Percentiles rank a stretch among this genome's conserved stretches.
Conservation (phyloP, 2,797 vertebrate species). For the Alauda arvensis region DNA sequence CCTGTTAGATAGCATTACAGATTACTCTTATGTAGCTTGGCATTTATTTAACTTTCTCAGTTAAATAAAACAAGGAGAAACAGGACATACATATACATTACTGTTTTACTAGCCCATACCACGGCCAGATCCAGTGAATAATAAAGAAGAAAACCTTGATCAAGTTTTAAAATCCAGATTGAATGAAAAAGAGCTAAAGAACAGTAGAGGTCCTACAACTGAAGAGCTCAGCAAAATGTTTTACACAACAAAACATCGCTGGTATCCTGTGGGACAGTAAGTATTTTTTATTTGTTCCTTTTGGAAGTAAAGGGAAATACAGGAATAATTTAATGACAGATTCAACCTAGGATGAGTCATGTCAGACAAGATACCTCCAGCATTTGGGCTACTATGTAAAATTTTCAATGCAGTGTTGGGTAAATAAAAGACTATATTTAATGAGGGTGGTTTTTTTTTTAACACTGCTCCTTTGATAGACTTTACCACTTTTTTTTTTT, state of each 20-base stretch:
- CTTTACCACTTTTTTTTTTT: not conserved
- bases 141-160: slow-evolving; percentile 83
- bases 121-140: slow-evolving; percentile 76
- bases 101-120: slow-evolving; percentile 80
- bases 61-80: not conserved
- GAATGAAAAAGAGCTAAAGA: slow-evolving; percentile 65
- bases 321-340: not conserved
- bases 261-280: slow-evolving; percentile 94
- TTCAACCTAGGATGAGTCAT: not conserved
- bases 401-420: not conserved
- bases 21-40: not conserved
- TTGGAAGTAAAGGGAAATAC: not conserved
- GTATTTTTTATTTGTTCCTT: slow-evolving; percentile 47
- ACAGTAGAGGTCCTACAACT: slow-evolving; percentile 74
- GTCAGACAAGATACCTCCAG: not conserved
- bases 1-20: not conserved
- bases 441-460: accelerated
- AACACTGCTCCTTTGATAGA: not conserved
- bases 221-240: slow-evolving; percentile 96
- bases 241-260: slow-evolving; percentile 92
- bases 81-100: not conserved
- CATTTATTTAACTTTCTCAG: not conserved
- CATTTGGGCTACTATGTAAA: not conserved
- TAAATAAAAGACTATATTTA: not conserved
- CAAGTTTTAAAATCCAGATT: slow-evolving; percentile 86